Evolutionary conservation across 2,113 vertebrate species (phyloP).

Genomic region (Lepus americanus): DNA sequence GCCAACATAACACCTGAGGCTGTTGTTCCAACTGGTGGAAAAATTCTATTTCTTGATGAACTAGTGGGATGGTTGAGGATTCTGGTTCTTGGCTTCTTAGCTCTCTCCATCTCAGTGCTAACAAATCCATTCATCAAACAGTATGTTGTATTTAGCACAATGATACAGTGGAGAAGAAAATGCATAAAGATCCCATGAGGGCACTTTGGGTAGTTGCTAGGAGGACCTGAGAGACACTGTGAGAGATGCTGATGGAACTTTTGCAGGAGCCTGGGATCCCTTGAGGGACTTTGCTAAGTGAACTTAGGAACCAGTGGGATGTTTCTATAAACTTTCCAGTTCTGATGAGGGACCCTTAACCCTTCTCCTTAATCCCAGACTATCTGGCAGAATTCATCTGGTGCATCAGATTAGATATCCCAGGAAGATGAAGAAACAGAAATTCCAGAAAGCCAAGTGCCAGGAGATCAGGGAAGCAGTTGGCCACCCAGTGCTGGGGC

Average conservation of each 20-base stretch:
- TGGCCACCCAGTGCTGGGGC: accelerated
- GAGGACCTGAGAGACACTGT: neutral
- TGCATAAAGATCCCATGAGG: accelerated
- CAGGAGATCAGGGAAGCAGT: neutral
- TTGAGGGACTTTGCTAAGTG: neutral
- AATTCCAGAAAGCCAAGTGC: neutral
- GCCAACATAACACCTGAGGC: neutral
- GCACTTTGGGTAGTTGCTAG: too few species aligned
- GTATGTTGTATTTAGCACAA: neutral
- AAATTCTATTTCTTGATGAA: neutral
- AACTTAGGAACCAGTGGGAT: neutral
- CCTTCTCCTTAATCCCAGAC: neutral
- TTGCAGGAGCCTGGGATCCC: neutral
- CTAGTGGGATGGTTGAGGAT: neutral
- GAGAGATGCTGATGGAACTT: neutral
- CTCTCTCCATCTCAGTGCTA: neutral
- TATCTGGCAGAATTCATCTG: neutral
- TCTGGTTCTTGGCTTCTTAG: neutral
- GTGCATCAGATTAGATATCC: neutral
- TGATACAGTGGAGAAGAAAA: neutral
- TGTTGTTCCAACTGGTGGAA: neutral
- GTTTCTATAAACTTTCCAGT: neutral
- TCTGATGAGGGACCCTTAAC: neutral
- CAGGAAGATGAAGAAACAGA: neutral
- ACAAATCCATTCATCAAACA: neutral